A percentile compares a stretch with the other conserved stretches of the same genome.
These are phyloP conservation scores for Planiliza haematocheilus DNA, from an alignment of 2,113 vertebrate genomes.

Conservation along the genomic window DNA sequence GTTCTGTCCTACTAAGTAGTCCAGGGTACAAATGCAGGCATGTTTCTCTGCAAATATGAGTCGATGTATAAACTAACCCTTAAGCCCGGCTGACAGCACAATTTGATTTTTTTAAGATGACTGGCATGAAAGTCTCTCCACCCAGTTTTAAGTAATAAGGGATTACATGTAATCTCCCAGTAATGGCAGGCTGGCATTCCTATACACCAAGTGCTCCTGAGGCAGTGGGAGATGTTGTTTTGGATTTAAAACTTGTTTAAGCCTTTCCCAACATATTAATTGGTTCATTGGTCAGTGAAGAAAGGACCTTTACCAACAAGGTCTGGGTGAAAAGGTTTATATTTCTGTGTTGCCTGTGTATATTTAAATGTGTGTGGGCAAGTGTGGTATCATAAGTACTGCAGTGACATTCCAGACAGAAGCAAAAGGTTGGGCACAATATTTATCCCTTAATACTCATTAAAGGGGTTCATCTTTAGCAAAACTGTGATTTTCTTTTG, in stretches of 20 bases:
- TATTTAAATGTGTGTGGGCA: constrained; percentile 18
- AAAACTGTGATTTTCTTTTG: no score
- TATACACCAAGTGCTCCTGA: constrained; percentile 39
- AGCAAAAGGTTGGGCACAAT: no score
- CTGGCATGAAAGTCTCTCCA: constrained; percentile 77
- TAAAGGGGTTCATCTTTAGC: no score
- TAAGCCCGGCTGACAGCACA: constrained; percentile 81
- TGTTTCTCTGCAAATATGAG: constrained; percentile 72
- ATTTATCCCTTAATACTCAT: no score
- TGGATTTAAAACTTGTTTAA: constrained; percentile 61
- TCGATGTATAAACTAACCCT: constrained; percentile 71
- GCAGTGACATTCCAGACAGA: no score
- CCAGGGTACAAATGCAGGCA: constrained; percentile 75
- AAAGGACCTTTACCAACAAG: constrained; percentile 28
- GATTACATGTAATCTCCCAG: constrained; percentile 80
- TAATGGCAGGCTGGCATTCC: constrained; percentile 74
- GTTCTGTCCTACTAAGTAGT: constrained; percentile 55
- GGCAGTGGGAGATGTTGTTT: constrained; percentile 64
- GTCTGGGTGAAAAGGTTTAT: background rate
- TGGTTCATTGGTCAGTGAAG: constrained; percentile 53
- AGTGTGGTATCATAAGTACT: background rate
- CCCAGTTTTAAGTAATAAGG: constrained; percentile 82
- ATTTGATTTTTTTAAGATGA: constrained; percentile 79
- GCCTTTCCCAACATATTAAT: constrained; percentile 58
- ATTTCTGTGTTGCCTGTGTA: constrained; percentile 1